Conservation (phyloP, 2,888 invertebrate genomes). For the Leucania comma region DNA sequence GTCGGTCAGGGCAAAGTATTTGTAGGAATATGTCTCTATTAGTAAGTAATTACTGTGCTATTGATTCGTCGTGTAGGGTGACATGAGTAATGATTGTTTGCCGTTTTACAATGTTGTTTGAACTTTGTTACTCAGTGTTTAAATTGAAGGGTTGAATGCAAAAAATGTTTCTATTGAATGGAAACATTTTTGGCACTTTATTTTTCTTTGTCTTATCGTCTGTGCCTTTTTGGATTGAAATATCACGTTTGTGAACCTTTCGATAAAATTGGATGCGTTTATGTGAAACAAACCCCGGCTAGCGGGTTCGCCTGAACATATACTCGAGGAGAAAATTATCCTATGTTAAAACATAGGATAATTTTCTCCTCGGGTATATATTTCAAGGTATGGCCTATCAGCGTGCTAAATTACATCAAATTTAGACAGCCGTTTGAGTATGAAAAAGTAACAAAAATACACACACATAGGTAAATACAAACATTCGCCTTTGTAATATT, state of each 20-base stretch:
- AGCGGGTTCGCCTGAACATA: too few species aligned
- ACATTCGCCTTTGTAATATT: too few species aligned
- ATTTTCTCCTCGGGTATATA: too few species aligned
- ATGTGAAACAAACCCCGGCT: too few species aligned
- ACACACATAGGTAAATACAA: too few species aligned
- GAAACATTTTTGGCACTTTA: too few species aligned
- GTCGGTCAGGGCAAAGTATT: constrained; percentile 37
- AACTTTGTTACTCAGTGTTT: constrained; percentile 7
- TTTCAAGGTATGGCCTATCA: too few species aligned
- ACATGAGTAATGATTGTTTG: constrained; percentile 52
- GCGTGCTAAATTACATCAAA: too few species aligned
- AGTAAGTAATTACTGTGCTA: constrained; percentile 40
- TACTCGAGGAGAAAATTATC: too few species aligned
- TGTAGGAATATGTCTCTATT: constrained; percentile 55
- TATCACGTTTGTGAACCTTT: neutral
- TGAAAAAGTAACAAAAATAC: too few species aligned
- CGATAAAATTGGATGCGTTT: neutral
- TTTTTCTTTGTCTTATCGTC: neutral
- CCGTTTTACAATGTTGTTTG: constrained; percentile 28
- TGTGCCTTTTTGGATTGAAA: neutral
- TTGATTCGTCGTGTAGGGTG: constrained; percentile 44
- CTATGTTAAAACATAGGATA: too few species aligned
- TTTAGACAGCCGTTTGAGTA: too few species aligned
- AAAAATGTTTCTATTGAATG: constrained; percentile 13
- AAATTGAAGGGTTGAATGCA: constrained; percentile 1